Conservation (phyloP, 2,888 invertebrate species). For the Pedicia rivosa region DNA sequence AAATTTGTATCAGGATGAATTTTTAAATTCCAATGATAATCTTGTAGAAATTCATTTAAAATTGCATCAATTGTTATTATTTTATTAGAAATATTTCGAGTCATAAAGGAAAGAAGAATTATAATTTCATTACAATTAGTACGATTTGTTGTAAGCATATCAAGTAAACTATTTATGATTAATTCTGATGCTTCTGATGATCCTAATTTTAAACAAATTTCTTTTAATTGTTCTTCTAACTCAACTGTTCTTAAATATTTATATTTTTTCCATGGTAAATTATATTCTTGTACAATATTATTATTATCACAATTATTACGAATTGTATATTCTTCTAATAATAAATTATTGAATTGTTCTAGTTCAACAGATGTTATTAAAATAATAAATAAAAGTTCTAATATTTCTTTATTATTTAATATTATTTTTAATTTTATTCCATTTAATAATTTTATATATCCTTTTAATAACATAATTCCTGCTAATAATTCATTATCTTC, state of each 20-base stretch:
- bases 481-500: conserved; percentile 45
- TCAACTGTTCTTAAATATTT: conserved; percentile 37
- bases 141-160: conserved; percentile 35
- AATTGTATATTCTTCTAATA: conserved; percentile 35
- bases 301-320: conserved; percentile 25
- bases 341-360: conserved; percentile 28
- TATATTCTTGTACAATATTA: conserved; percentile 21
- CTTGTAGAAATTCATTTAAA: conserved; percentile 21
- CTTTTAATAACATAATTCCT: conserved; percentile 45
- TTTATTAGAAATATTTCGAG: too few relatives aligned
- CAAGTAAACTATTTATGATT: conserved; percentile 44
- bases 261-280: conserved; percentile 46
- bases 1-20: conserved; percentile 19
- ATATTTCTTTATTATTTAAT: conserved; percentile 35
- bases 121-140: conserved; percentile 42
- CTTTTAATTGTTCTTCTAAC: conserved; percentile 30
- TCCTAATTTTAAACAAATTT: conserved; percentile 39
- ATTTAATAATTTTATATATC: conserved; percentile 45
- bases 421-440: conserved; percentile 38
- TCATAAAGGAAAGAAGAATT: conserved; percentile 18
- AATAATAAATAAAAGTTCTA: conserved; percentile 39
- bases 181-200: conserved; percentile 36
- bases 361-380: conserved; percentile 38
- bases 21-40: conserved; percentile 25
- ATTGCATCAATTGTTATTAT: conserved; percentile 18